Percentiles rank a stretch among this genome's conserved stretches.
Conservation (phyloP, 2,797 vertebrate genomes). For the Calcarius lapponicus region DNA sequence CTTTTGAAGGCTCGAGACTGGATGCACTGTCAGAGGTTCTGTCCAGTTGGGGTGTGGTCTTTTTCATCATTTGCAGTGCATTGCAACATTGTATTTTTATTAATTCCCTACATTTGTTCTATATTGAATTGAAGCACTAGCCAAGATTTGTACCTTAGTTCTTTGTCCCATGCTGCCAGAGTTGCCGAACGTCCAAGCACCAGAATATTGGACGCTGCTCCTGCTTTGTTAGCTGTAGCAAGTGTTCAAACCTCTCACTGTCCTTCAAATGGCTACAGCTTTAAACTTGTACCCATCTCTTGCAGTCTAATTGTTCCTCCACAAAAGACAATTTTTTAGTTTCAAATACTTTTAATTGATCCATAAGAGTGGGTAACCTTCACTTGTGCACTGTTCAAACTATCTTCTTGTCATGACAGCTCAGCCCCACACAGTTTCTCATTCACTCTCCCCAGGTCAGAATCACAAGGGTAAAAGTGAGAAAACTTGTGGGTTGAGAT, state of each 20-base stretch:
- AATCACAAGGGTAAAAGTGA: not conserved
- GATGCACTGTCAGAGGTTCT: accelerated
- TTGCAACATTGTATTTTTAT: not conserved
- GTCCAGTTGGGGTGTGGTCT: accelerated
- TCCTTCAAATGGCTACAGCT: not conserved
- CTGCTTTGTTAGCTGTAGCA: not conserved
- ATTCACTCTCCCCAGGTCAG: not conserved
- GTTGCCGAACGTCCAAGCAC: not conserved
- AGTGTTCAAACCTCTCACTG: not conserved
- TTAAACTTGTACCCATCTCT: not conserved
- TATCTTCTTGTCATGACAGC: not conserved
- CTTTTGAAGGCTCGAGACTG: not conserved
- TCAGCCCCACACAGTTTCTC: not conserved
- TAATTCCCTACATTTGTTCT: not conserved
- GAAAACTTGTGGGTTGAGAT: not conserved
- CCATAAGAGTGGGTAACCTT: not conserved
- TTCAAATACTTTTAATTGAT: not conserved
- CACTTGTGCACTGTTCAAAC: not conserved
- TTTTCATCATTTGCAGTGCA: not conserved
- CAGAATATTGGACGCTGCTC: not conserved
- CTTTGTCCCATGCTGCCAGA: not conserved
- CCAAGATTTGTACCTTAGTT: not conserved
- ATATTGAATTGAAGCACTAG: not conserved
- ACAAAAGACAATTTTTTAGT: not conserved
- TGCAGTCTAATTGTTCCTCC: not conserved